Conservation (phyloP, 2,888 invertebrate genomes). For the Pinctada fucata region DNA sequence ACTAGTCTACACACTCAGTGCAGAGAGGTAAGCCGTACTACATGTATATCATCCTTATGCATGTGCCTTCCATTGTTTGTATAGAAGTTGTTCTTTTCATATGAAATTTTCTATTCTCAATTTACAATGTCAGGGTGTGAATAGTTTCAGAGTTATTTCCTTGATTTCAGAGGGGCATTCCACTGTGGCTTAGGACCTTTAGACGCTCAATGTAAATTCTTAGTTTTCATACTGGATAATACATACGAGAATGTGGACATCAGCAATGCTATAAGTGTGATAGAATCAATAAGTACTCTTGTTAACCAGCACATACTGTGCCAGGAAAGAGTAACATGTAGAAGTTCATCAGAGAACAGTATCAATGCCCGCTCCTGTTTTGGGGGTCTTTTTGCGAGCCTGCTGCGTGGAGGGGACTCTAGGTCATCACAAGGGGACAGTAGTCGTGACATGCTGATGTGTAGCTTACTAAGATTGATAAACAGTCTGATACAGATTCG, state of each 20-base stretch:
- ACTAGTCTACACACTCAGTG: slow-evolving; percentile 85
- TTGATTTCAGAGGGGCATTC: slow-evolving; percentile 78
- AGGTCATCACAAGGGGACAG: slow-evolving; percentile 65
- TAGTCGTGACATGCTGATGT: slow-evolving; percentile 73
- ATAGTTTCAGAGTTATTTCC: too few relatives aligned
- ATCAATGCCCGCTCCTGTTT: slow-evolving; percentile 80
- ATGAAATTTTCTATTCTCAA: too few relatives aligned
- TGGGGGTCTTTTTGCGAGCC: slow-evolving; percentile 86
- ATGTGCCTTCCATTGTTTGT: too few relatives aligned
- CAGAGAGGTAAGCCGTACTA: slow-evolving; percentile 80
- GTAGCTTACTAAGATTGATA: slow-evolving; percentile 71
- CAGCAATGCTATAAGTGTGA: slow-evolving; percentile 85
- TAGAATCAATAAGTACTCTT: slow-evolving; percentile 82
- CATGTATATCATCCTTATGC: too few relatives aligned
- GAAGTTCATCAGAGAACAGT: slow-evolving; percentile 77
- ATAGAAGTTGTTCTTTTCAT: too few relatives aligned
- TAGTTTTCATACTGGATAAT: slow-evolving; percentile 83
- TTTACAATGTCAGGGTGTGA: too few relatives aligned
- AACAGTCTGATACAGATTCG: slow-evolving; percentile 70
- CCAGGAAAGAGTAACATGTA: slow-evolving; percentile 70
- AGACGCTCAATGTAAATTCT: slow-evolving; percentile 86
- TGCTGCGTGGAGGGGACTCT: slow-evolving; percentile 81
- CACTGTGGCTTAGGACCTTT: slow-evolving; percentile 80
- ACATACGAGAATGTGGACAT: slow-evolving; percentile 85
- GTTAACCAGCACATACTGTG: slow-evolving; percentile 72